Percentiles rank a stretch among this genome's conserved stretches.
phyloP scores from a whole-genome alignment of 1,140 invertebrate species.

The Maniola jurtina region DNA sequence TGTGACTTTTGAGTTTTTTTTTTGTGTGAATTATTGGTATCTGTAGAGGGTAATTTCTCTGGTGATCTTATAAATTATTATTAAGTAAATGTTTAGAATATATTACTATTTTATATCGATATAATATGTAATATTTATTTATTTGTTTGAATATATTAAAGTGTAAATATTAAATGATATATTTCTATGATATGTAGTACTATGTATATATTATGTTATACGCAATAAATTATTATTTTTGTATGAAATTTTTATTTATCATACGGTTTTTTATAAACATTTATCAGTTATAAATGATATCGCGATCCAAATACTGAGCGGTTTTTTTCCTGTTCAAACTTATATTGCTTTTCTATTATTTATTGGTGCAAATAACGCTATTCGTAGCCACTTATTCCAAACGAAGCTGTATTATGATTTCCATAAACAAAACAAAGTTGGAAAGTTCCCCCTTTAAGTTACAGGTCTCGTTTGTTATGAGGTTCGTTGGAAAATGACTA shows the following conservation, averaged over 20 bases:
- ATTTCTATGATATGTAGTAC: neutral
- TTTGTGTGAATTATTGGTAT: neutral
- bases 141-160: neutral
- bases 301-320: too few species aligned
- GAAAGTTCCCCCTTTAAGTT: constrained; percentile 38
- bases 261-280: too few species aligned
- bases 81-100: too few species aligned
- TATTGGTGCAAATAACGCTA: neutral
- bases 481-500: constrained; percentile 50
- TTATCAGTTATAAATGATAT: too few species aligned
- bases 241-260: neutral
- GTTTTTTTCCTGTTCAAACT: too few species aligned
- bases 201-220: neutral
- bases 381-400: neutral
- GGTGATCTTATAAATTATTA: too few species aligned
- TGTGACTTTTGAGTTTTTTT: neutral
- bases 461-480: constrained; percentile 57
- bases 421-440: constrained; percentile 23
- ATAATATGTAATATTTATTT: too few species aligned
- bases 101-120: too few species aligned
- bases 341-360: too few species aligned
- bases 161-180: too few species aligned
- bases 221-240: neutral
- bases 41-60: constrained; percentile 1
- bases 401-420: constrained; percentile 13